phyloP scores from a whole-genome alignment of 2,888 invertebrate genomes.

The Stenodera caucasica region DNA sequence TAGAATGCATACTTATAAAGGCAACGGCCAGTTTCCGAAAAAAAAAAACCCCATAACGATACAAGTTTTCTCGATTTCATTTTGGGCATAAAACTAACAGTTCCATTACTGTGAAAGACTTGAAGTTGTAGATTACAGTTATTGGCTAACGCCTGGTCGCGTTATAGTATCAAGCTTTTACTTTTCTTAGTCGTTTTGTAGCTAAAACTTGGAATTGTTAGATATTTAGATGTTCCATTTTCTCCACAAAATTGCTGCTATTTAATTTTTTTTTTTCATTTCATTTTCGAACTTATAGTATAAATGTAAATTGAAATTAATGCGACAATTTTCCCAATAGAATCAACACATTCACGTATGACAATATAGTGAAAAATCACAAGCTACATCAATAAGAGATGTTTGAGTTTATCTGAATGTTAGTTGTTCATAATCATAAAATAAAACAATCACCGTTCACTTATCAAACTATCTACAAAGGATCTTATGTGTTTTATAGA shows the following conservation, averaged over 20 bases:
- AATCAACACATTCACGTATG: not conserved
- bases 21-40: conserved; percentile 18
- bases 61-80: conserved; percentile 44
- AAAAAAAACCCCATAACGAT: conserved; percentile 36
- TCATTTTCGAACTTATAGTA: not conserved
- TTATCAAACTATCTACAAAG: conserved; percentile 1
- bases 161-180: conserved; percentile 31
- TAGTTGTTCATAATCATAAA: not conserved
- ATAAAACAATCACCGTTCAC: conserved; percentile 12
- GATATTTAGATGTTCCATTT: conserved; percentile 35
- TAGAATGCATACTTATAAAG: conserved; percentile 31
- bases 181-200: conserved; percentile 32
- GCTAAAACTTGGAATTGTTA: conserved; percentile 27
- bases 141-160: conserved; percentile 38
- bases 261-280: conserved; percentile 14
- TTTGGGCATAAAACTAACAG: conserved; percentile 44
- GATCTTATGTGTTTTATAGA: not conserved
- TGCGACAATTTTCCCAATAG: not conserved
- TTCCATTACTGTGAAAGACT: conserved; percentile 42
- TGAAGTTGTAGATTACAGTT: conserved; percentile 37
- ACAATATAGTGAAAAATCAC: not conserved
- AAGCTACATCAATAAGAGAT: not conserved
- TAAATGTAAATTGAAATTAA: not conserved
- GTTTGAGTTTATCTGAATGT: not conserved
- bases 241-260: conserved; percentile 23